These are phyloP conservation scores for Adoxophyes honmai DNA, from an alignment of 1,140 invertebrate genomes.

Conservation along the genomic window DNA sequence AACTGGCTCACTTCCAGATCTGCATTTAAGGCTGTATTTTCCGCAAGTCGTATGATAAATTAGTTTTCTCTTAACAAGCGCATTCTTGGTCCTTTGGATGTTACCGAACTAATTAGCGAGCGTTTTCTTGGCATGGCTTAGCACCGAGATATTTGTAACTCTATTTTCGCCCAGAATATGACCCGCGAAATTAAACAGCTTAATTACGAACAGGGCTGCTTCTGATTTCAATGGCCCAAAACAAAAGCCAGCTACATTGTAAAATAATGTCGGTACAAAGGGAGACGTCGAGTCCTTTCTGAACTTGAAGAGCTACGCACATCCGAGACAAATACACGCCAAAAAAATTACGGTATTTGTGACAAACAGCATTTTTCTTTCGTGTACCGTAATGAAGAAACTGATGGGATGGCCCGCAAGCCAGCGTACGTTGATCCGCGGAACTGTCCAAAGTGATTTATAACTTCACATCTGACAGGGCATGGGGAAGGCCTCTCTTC, in stretches of 20 bases:
- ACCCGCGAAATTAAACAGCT: neutral
- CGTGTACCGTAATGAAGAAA: slow-evolving; percentile 15
- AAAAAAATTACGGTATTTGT: slow-evolving; percentile 11
- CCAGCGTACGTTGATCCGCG: neutral
- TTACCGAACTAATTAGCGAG: slow-evolving; percentile 7
- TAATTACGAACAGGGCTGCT: no score
- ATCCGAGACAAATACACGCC: neutral
- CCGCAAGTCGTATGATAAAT: slow-evolving; percentile 15
- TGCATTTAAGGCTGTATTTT: slow-evolving; percentile 34
- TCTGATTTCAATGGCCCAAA: no score
- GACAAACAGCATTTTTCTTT: slow-evolving; percentile 14
- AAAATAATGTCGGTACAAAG: no score
- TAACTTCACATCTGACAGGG: neutral
- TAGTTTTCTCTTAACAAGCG: slow-evolving; percentile 6
- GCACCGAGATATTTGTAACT: neutral
- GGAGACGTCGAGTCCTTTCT: no score
- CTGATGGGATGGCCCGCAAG: slow-evolving; percentile 12
- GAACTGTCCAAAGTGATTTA: slow-evolving; percentile 5
- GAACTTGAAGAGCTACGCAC: neutral
- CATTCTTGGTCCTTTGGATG: slow-evolving; percentile 8
- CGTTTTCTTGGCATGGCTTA: slow-evolving; percentile 10
- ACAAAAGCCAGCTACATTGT: no score
- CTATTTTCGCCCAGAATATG: neutral
- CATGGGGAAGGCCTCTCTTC: neutral
- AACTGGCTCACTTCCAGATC: slow-evolving; percentile 40